Base-by-base conservation (phyloP, 2,888 invertebrate species). In the Charanyca ferruginea region DNA sequence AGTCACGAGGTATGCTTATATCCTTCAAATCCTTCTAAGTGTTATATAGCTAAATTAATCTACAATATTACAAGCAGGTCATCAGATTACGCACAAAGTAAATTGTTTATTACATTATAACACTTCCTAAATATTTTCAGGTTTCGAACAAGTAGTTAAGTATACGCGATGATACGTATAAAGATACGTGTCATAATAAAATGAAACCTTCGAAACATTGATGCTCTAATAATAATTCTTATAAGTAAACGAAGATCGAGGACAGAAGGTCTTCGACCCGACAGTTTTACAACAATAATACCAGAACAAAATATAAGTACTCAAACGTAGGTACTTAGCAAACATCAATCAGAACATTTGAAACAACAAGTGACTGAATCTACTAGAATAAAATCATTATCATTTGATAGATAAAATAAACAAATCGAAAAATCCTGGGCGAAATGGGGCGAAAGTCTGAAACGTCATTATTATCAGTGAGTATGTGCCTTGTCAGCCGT, bases 311-410 rank as follows among this genome's bases (percentile, higher is more conserved):
- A n/a, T n/a, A n/a, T n/a, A n/a, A 32, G 32, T 45, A 45, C 7
- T 66, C 20, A 18, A 41, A 44, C 6, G 9, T 4, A 44, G 4
- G 9, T 4, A 53, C 42, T 68, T 49, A 71, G 48, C 57, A 48
- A 70, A 63, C 45, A 42, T 63, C 5, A n/a, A 38, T 44, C 38
- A 44, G 42, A 44, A 38, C 9, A 49, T 45, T 49, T 69, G 1
- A 42, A 76, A 76, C 38, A 55, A 61, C 4, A 44, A 60, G 45
- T 41, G 22, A 18, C 20, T 1, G 16, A 52, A 47, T 66, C 41
- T 75, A 51, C 25, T 32, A 38, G 35, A 38, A 18, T 52, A 54
- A 72, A 62, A 59, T 38, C 11, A 53, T 48, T 62, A 77, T 63
- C 42, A 52, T 47, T 16, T 44, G 6, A 3, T 38, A 69, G 45